Evolutionary conservation across 2,113 vertebrate species (phyloP).

Genomic region (Diglossa brunneiventris): DNA sequence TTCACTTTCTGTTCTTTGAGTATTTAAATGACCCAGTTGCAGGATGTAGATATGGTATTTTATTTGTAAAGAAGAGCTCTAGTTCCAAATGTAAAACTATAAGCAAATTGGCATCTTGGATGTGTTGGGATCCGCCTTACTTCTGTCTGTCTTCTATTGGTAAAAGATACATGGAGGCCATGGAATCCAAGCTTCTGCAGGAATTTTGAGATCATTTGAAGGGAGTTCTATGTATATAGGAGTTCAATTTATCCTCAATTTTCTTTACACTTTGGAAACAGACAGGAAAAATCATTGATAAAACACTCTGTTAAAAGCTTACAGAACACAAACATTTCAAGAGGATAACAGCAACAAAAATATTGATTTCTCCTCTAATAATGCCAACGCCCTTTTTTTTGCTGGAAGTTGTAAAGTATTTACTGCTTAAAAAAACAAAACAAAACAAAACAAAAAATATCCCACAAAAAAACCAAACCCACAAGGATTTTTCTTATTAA

Average conservation of each 20-base stretch:
- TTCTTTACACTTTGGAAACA: background rate
- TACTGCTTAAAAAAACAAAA: background rate
- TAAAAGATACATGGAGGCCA: background rate
- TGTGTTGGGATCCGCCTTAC: background rate
- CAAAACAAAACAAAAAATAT: no score
- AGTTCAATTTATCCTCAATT: background rate
- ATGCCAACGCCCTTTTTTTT: background rate
- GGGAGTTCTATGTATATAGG: background rate
- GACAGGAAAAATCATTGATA: background rate
- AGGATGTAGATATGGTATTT: background rate
- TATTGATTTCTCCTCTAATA: background rate
- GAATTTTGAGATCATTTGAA: background rate
- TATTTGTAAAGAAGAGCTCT: background rate
- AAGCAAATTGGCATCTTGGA: background rate
- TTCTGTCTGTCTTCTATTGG: background rate
- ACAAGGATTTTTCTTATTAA: conserved; percentile 41
- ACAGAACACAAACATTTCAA: background rate
- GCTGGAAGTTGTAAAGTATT: background rate
- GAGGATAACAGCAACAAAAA: background rate
- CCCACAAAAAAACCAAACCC: background rate
- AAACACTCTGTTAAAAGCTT: background rate
- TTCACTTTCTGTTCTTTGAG: background rate
- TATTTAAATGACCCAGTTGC: background rate
- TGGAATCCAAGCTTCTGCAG: background rate
- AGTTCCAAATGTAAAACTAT: background rate